Conservation (phyloP, 1,140 invertebrate genomes). For the Papilio aristodemus region DNA sequence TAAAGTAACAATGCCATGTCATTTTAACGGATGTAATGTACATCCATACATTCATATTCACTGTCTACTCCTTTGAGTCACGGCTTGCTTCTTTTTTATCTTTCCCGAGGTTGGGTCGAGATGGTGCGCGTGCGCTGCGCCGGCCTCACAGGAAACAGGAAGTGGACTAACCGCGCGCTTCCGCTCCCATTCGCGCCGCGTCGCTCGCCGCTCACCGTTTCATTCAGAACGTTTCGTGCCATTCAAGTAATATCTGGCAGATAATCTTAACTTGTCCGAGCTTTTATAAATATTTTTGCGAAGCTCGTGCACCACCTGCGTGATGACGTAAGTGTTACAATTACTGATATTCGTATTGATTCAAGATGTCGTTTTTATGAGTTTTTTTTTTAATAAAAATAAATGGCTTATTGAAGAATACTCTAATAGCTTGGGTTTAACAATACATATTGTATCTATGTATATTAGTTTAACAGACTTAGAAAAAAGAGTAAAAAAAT, state of each 20-base stretch:
- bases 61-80: background rate
- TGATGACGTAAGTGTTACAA: background rate
- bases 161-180: slow-evolving; percentile 79
- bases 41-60: background rate
- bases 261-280: slow-evolving; percentile 13
- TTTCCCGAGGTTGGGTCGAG: slow-evolving; percentile 41
- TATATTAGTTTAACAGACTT: too few species aligned
- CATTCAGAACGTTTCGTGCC: slow-evolving; percentile 67
- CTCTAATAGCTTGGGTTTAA: too few species aligned
- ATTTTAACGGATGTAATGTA: background rate
- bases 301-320: background rate
- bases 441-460: too few species aligned
- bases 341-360: too few species aligned
- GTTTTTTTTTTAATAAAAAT: too few species aligned
- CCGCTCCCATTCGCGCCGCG: slow-evolving; percentile 72
- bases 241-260: slow-evolving; percentile 57
- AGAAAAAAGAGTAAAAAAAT: too few species aligned
- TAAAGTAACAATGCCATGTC: too few species aligned
- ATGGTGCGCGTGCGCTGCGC: slow-evolving; percentile 65
- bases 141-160: slow-evolving; percentile 76
- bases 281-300: background rate
- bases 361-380: too few species aligned
- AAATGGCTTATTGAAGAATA: too few species aligned
- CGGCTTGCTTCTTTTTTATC: background rate
- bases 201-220: slow-evolving; percentile 56